Percentiles rank a stretch among this genome's conserved stretches.
Conservation (phyloP, 2,113 vertebrate species). For the Polypterus senegalus region DNA sequence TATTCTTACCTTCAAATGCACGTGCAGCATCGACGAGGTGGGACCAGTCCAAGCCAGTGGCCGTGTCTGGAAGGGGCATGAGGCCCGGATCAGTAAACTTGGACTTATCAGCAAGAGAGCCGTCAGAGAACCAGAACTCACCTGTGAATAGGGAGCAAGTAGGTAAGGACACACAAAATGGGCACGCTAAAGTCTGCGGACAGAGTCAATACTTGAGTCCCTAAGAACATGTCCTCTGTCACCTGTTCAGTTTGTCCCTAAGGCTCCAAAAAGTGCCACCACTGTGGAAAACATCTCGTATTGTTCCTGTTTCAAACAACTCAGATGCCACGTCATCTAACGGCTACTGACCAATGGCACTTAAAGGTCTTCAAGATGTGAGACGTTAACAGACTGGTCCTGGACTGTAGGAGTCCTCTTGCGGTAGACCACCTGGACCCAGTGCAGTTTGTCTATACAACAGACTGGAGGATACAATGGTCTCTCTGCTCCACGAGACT, state of each 20-base stretch:
- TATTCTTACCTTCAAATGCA: conserved; percentile 83
- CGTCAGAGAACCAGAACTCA: conserved; percentile 96
- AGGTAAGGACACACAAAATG: too few relatives aligned
- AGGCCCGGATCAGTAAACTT: conserved; percentile 86
- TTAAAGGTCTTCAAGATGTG: too few relatives aligned
- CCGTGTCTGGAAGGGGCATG: conserved; percentile 89
- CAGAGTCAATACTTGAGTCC: conserved; percentile 13
- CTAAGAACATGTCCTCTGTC: not conserved
- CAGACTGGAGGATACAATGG: too few relatives aligned
- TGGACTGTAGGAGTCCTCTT: too few relatives aligned
- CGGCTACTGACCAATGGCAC: conserved; percentile 10
- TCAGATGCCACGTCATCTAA: conserved; percentile 2
- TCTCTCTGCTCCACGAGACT: too few relatives aligned
- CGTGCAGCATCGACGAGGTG: conserved; percentile 89
- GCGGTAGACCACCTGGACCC: too few relatives aligned
- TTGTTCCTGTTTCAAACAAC: too few relatives aligned
- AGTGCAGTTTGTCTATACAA: too few relatives aligned
- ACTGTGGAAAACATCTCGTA: too few relatives aligned
- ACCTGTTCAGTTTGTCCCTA: too few relatives aligned
- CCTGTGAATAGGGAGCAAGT: conserved; percentile 40
- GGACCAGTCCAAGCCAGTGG: conserved; percentile 83
- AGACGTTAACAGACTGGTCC: too few relatives aligned
- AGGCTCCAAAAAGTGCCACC: too few relatives aligned
- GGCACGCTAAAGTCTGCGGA: conserved; percentile 9
- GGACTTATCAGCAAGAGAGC: conserved; percentile 86